Percentiles rank a stretch among this genome's conserved stretches.
Conservation (phyloP, 1,140 invertebrate species). For the Hyles vespertilio region DNA sequence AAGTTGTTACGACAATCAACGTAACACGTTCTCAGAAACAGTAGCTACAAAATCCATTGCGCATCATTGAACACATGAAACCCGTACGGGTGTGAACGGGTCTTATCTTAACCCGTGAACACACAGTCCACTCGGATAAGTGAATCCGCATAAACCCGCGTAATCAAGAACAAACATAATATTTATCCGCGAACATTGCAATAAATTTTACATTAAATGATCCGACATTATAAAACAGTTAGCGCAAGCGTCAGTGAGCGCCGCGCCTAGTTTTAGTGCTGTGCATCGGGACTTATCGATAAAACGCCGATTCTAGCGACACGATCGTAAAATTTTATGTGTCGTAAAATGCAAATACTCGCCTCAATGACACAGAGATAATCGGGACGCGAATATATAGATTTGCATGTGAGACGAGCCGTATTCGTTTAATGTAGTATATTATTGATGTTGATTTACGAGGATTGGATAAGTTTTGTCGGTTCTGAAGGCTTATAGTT, state of each 20-base stretch:
- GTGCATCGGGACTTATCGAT: conserved; percentile 36
- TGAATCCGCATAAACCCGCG: not conserved
- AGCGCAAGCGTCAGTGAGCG: conserved; percentile 15
- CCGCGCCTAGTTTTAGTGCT: conserved; percentile 24
- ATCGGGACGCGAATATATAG: conserved; percentile 40
- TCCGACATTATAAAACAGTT: conserved; percentile 20
- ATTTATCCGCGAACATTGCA: conserved; percentile 22
- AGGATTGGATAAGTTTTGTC: not conserved
- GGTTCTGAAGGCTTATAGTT: no score
- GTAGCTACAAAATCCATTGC: no score
- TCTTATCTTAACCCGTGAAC: no score
- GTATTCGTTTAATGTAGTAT: not conserved
- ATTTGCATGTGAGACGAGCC: conserved; percentile 26
- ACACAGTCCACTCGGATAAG: not conserved
- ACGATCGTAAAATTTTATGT: conserved; percentile 55
- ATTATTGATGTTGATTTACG: not conserved
- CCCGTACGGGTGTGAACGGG: no score
- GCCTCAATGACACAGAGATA: conserved; percentile 41
- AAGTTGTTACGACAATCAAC: no score
- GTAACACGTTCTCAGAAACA: no score
- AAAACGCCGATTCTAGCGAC: conserved; percentile 58
- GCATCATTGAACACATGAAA: no score
- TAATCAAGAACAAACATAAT: not conserved
- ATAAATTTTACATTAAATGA: conserved; percentile 41
- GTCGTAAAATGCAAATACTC: conserved; percentile 54